These are phyloP conservation scores for Euplexia lucipara DNA, from an alignment of 2,888 invertebrate species.

Conservation along the genomic window DNA sequence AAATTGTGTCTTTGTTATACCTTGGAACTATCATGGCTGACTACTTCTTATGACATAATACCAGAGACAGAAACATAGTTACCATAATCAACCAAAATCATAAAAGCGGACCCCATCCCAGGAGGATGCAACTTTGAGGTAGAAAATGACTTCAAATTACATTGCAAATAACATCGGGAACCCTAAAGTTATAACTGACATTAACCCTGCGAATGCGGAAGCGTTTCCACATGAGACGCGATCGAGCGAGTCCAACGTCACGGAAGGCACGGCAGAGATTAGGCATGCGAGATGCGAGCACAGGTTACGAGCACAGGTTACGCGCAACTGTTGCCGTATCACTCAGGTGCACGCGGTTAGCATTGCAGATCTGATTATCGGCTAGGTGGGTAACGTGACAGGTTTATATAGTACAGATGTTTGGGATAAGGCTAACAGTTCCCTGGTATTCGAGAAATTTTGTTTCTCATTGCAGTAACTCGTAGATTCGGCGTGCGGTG, in stretches of 20 bases:
- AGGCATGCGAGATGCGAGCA: constrained; percentile 52
- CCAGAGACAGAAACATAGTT: background rate
- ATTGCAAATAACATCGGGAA: constrained; percentile 24
- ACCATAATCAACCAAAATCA: constrained; percentile 8
- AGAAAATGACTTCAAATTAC: constrained; percentile 21
- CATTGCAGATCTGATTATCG: constrained; percentile 31
- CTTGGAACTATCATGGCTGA: background rate
- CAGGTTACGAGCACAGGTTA: constrained; percentile 46
- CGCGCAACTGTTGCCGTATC: constrained; percentile 47
- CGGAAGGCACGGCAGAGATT: constrained; percentile 54
- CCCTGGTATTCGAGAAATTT: too few relatives aligned
- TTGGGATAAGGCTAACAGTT: background rate
- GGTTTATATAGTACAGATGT: background rate
- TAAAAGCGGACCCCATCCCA: constrained; percentile 6
- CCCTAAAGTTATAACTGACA: constrained; percentile 22
- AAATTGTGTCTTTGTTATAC: too few relatives aligned
- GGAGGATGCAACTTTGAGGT: constrained; percentile 7
- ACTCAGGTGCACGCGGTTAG: constrained; percentile 33
- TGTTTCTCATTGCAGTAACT: constrained; percentile 6
- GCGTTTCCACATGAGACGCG: constrained; percentile 44
- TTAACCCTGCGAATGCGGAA: constrained; percentile 42
- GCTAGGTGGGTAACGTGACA: background rate
- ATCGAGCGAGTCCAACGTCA: constrained; percentile 31
- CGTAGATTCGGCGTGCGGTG: background rate
- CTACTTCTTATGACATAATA: background rate